Evolutionary conservation across 2,113 vertebrate species (phyloP), one percentile per base, ranked within the genome.

Genomic region (Columbina picui): DNA sequence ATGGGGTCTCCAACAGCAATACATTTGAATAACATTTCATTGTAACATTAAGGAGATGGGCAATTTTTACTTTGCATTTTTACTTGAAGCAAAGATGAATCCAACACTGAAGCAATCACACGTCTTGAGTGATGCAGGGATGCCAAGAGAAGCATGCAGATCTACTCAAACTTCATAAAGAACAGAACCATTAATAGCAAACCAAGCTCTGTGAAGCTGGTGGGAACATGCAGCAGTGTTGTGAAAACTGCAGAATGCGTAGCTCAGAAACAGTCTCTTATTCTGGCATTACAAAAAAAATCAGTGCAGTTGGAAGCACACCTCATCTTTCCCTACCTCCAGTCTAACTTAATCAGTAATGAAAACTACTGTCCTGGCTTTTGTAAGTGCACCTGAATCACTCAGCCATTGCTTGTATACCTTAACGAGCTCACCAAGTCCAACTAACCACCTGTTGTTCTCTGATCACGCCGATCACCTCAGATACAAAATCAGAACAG

Each of bases 291-390:
- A 71, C 8, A 63, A 70, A 59, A 59, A 57, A 92, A 84, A 8
- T 0, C 8, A 34, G 0, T 7, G 6, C 12, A 39, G 6, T 9
- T 55, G 9, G 18, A 68, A 70, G 2, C 23, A 64, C 21, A 74
- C 1, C 9, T 61, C 29, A 77, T 26, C 59, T 27, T 55, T 75
- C 17, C 39, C 27, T 25, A 73, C 12, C 22, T 74, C 23, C 43
- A 43, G 2, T 22, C 49, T 55, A 15, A 56, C 41, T 52, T 34
- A 23, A 55, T 52, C n/a, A 1, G 1, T 49, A 55, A 65, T 5
- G n/a, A 81, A 77, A 81, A 65, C n/a, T 49, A 36, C 25, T 45
- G 4, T 39, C 17, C 36, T 59, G 8, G 29, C 23, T 77, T 89
- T 50, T 25, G 2, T 4, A 74, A 30, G 50, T 69, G 73, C 8